These are phyloP conservation scores for Varroa destructor DNA, from an alignment of 1,140 invertebrate species.

Conservation along the genomic window DNA sequence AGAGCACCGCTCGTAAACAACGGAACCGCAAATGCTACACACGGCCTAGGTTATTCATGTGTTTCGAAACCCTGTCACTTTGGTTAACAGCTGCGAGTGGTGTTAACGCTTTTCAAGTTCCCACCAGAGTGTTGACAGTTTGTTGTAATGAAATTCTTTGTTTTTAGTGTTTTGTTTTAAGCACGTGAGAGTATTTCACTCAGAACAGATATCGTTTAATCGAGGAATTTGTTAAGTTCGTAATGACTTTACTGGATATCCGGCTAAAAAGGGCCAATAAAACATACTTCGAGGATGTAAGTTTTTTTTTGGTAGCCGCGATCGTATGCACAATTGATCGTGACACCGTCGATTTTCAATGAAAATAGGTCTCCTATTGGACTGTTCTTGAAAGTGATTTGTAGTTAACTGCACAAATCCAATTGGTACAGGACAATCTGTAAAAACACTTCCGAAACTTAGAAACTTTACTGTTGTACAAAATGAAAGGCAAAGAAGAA, in stretches of 20 bases:
- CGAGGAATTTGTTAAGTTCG: neutral
- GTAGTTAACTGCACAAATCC: neutral
- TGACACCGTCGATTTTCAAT: neutral
- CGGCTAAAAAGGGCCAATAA: slow-evolving; percentile 64
- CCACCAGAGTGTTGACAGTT: too few relatives aligned
- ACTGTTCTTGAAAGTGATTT: neutral
- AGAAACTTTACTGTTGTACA: neutral
- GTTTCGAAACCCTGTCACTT: too few relatives aligned
- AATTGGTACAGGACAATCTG: neutral
- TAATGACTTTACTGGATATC: slow-evolving; percentile 48
- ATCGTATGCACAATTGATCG: neutral
- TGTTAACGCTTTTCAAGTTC: too few relatives aligned
- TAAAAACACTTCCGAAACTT: slow-evolving; percentile 13
- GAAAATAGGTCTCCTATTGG: slow-evolving; percentile 25
- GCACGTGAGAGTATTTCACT: too few relatives aligned
- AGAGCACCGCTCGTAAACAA: too few relatives aligned
- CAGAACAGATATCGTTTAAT: too few relatives aligned
- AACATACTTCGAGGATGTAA: slow-evolving; percentile 66
- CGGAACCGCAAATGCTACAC: too few relatives aligned
- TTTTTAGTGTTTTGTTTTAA: too few relatives aligned
- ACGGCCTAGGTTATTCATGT: too few relatives aligned
- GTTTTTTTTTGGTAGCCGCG: slow-evolving; percentile 36
- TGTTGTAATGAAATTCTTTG: too few relatives aligned
- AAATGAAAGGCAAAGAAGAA: neutral
- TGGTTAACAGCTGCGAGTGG: too few relatives aligned